phyloP scores from a whole-genome alignment of 2,797 vertebrate genomes.

The Sorex maritimensis region DNA sequence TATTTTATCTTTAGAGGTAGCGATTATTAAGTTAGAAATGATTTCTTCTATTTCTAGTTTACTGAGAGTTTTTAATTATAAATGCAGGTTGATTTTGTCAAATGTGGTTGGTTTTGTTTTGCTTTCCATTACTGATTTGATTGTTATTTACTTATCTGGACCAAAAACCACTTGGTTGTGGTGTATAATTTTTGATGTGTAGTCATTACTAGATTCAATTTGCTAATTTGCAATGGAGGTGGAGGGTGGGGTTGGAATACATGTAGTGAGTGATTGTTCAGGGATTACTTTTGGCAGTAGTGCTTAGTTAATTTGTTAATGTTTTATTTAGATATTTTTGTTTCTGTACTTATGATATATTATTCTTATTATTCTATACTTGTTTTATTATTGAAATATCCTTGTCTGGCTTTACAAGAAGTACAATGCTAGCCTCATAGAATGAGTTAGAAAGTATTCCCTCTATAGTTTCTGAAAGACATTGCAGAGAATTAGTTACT shows the following conservation, averaged over 20 bases:
- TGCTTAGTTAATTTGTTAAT: no score
- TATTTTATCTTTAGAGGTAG: neutral
- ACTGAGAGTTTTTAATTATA: neutral
- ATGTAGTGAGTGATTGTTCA: no score
- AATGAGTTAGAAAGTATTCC: no score
- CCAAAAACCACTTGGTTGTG: neutral
- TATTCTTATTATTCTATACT: neutral
- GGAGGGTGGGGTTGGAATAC: neutral
- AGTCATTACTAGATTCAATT: neutral
- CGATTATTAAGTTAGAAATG: neutral
- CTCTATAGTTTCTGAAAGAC: neutral
- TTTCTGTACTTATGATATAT: neutral
- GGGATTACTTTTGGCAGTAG: no score
- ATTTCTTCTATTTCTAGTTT: neutral
- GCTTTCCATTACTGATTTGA: neutral
- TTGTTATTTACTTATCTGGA: constrained; percentile 8
- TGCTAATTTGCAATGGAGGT: neutral
- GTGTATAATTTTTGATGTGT: neutral
- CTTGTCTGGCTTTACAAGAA: no score
- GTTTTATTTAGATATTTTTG: neutral
- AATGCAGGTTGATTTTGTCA: neutral
- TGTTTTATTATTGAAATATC: no score
- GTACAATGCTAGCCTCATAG: no score
- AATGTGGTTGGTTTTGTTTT: neutral
- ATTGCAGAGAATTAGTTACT: neutral